phyloP scores from a whole-genome alignment of 2,888 invertebrate species.

The Amphipyra berbera region DNA sequence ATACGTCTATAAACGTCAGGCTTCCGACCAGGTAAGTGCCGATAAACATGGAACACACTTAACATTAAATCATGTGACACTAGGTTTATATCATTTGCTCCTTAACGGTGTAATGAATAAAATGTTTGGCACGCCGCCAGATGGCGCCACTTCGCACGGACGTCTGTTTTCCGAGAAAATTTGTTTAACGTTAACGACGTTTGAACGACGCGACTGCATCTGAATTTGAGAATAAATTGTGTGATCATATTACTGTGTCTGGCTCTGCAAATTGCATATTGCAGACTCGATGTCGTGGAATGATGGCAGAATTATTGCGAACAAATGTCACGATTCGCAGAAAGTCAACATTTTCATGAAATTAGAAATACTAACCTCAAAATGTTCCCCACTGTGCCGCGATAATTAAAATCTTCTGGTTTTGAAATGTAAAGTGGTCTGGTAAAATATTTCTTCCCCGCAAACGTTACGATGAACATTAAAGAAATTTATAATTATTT shows the following conservation, averaged over 20 bases:
- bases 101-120: constrained; percentile 55
- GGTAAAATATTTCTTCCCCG: constrained; percentile 52
- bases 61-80: constrained; percentile 57
- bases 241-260: constrained; percentile 47
- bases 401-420: constrained; percentile 59
- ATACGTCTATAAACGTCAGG: constrained; percentile 47
- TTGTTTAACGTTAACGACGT: constrained; percentile 56
- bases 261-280: constrained; percentile 32
- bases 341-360: constrained; percentile 34
- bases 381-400: constrained; percentile 35
- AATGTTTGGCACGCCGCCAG: constrained; percentile 57
- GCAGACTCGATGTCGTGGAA: constrained; percentile 32
- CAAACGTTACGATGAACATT: constrained; percentile 42
- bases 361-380: constrained; percentile 42
- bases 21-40: constrained; percentile 55
- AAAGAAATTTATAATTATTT: constrained; percentile 55
- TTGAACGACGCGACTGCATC: constrained; percentile 58
- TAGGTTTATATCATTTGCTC: constrained; percentile 51
- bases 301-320: constrained; percentile 12
- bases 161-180: constrained; percentile 48
- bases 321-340: constrained; percentile 29
- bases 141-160: constrained; percentile 44
- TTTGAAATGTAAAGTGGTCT: constrained; percentile 56
- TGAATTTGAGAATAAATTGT: constrained; percentile 53
- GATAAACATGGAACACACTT: constrained; percentile 55